Conservation (phyloP, 1,140 invertebrate genomes). For the Anoplolepis gracilipes region DNA sequence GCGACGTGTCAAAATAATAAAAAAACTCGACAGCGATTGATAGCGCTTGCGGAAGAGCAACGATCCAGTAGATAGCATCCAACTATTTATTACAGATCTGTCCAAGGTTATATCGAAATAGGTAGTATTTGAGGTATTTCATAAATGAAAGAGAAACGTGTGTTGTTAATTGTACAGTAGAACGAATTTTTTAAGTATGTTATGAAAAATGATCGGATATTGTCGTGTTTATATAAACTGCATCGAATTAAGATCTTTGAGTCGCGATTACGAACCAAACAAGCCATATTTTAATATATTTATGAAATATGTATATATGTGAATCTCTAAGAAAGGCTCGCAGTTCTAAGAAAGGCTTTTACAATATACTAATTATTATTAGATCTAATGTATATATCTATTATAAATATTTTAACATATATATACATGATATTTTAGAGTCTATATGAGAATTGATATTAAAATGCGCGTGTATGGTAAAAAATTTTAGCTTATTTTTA, state of each 20-base stretch:
- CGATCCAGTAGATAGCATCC: conserved; percentile 74
- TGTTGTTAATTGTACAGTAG: conserved; percentile 49
- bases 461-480: not conserved
- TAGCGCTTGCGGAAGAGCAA: conserved; percentile 90
- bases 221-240: conserved; percentile 36
- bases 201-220: conserved; percentile 35
- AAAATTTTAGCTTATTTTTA: conserved; percentile 35
- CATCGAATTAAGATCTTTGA: not conserved
- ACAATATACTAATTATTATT: conserved; percentile 40
- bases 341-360: conserved; percentile 34
- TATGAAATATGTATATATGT: conserved; percentile 41
- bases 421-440: conserved; percentile 33
- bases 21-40: conserved; percentile 92
- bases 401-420: conserved; percentile 35
- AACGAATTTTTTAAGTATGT: conserved; percentile 47
- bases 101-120: conserved; percentile 70
- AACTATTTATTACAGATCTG: conserved; percentile 63
- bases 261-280: not conserved
- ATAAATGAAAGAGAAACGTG: not conserved
- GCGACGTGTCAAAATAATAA: conserved; percentile 96
- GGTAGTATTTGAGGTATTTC: conserved; percentile 46
- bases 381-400: conserved; percentile 51
- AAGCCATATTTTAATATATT: conserved; percentile 35
- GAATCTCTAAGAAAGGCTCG: conserved; percentile 37
- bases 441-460: conserved; percentile 14